phyloP scores from a whole-genome alignment of 2,113 vertebrate genomes.

The Rhadina sibilatrix region DNA sequence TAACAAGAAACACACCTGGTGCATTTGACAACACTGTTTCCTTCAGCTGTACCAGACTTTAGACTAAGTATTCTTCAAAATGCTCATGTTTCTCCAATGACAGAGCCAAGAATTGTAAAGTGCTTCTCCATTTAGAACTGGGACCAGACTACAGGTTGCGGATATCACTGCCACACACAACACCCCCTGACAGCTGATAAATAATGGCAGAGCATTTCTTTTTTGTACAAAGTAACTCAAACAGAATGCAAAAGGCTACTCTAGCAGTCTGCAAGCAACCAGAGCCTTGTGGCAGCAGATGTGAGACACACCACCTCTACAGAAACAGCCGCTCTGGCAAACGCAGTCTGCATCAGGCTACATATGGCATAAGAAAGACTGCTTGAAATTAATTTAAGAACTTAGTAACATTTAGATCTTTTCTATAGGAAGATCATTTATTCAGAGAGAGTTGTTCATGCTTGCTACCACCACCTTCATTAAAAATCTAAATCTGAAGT shows the following conservation, averaged over 20 bases:
- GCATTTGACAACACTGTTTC: neutral
- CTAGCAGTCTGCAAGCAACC: neutral
- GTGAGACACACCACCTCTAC: neutral
- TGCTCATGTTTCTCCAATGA: neutral
- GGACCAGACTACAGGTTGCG: neutral
- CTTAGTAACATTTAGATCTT: neutral
- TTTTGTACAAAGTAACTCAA: neutral
- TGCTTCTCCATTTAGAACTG: neutral
- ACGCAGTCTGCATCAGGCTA: neutral
- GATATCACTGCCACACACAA: neutral
- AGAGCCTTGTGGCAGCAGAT: neutral
- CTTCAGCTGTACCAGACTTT: neutral
- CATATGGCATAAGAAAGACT: neutral
- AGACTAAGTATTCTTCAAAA: neutral
- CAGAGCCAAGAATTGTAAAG: neutral
- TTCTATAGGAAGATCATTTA: neutral
- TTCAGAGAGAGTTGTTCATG: neutral
- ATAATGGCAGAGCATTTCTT: neutral
- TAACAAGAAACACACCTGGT: neutral
- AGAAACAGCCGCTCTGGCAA: neutral
- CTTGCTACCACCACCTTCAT: neutral
- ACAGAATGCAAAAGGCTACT: neutral
- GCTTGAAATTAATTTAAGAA: neutral
- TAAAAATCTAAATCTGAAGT: neutral
- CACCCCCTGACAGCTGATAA: neutral